Evolutionary conservation across 2,888 invertebrate species (phyloP).

Genomic region (Ditula angustiorana): DNA sequence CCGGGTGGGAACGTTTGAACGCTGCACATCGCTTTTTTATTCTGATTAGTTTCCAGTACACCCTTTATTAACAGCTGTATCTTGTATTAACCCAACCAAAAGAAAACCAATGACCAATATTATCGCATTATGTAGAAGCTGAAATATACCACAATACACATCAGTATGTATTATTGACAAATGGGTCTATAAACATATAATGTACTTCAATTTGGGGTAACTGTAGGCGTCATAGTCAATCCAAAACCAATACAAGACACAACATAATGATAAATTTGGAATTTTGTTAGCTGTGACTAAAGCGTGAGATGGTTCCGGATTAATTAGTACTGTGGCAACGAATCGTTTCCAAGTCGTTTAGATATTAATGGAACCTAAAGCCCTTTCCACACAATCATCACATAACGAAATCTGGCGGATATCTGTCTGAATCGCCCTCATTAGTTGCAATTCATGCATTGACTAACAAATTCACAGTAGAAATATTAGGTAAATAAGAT

Average conservation of each 20-base stretch:
- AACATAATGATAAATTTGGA: conserved; percentile 81
- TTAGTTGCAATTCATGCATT: not conserved
- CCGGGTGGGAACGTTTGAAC: conserved; percentile 70
- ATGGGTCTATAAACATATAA: conserved; percentile 46
- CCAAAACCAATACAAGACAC: conserved; percentile 86
- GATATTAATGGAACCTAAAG: conserved; percentile 14
- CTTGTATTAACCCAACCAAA: conserved; percentile 86
- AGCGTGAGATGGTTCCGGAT: conserved; percentile 79
- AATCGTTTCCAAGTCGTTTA: conserved; percentile 17
- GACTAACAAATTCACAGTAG: not conserved
- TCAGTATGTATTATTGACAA: conserved; percentile 61
- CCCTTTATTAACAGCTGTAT: conserved; percentile 83
- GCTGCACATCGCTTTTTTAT: conserved; percentile 67
- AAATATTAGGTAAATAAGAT: not conserved
- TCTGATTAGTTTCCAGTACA: conserved; percentile 84
- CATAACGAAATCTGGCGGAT: not conserved
- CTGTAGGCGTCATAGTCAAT: conserved; percentile 58
- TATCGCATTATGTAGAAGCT: conserved; percentile 83
- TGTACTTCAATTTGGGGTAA: conserved; percentile 57
- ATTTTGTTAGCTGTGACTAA: conserved; percentile 83
- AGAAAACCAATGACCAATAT: conserved; percentile 84
- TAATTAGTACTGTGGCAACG: conserved; percentile 67
- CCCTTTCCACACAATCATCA: conserved; percentile 18
- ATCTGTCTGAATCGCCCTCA: not conserved
- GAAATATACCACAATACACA: conserved; percentile 83